Evolutionary conservation across 2,888 invertebrate genomes (phyloP).

Genomic region (Linnaemya tessellans): DNA sequence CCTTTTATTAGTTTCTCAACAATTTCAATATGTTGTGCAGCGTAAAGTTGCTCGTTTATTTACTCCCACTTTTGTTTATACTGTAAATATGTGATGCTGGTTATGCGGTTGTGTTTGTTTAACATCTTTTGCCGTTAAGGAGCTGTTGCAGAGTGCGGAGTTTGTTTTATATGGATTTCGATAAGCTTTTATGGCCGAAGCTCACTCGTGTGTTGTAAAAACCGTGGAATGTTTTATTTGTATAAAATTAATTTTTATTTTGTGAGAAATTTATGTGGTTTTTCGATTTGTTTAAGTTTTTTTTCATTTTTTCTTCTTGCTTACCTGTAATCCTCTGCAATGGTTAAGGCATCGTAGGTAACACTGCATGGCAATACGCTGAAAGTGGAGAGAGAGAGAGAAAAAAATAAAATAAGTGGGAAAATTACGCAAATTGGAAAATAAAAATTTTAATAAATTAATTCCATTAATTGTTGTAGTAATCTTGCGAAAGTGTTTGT

Average conservation of each 20-base stretch:
- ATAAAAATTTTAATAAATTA: too few relatives aligned
- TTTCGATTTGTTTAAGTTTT: not conserved
- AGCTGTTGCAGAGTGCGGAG: not conserved
- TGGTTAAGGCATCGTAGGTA: slow-evolving; percentile 82
- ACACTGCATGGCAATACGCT: slow-evolving; percentile 87
- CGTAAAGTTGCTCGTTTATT: not conserved
- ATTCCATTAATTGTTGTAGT: too few relatives aligned
- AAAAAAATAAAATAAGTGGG: not conserved
- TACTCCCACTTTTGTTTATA: not conserved
- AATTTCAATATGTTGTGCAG: slow-evolving; percentile 40
- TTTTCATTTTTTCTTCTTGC: slow-evolving; percentile 26
- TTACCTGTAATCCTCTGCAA: slow-evolving; percentile 81
- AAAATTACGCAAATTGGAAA: not conserved
- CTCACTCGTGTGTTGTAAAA: not conserved
- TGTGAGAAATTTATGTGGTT: slow-evolving; percentile 8
- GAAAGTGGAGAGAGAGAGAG: slow-evolving; percentile 76
- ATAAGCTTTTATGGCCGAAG: not conserved
- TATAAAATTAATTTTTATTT: slow-evolving; percentile 26
- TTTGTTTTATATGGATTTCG: slow-evolving; percentile 7
- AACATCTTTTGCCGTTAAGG: not conserved
- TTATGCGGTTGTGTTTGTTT: slow-evolving; percentile 33
- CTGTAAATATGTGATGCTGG: not conserved
- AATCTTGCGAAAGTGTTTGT: too few relatives aligned
- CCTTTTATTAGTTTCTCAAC: slow-evolving; percentile 30
- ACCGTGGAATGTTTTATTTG: slow-evolving; percentile 10